A percentile compares a stretch with the other conserved stretches of the same genome.
Conservation (phyloP, 1,140 invertebrate species). For the Caligus rogercresseyi region DNA sequence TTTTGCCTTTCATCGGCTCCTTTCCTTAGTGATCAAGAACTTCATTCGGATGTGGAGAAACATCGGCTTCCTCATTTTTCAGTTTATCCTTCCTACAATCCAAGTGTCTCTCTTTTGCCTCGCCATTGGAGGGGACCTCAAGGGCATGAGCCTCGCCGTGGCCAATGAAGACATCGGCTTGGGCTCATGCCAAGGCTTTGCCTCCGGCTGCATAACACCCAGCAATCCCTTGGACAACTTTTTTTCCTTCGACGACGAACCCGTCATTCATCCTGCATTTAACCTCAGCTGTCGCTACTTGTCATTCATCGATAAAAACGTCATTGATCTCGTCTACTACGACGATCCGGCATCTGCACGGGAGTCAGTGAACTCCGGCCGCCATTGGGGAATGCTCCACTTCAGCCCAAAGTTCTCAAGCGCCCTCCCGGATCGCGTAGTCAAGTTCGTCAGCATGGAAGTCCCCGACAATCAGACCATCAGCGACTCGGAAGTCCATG, state of each 20-base stretch:
- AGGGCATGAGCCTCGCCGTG: conserved; percentile 58
- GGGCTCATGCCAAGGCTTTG: conserved; percentile 20
- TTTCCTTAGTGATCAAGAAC: conserved; percentile 32
- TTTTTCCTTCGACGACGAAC: neutral
- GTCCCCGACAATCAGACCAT: neutral
- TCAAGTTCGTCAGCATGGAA: neutral
- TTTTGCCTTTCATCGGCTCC: conserved; percentile 4
- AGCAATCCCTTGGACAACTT: neutral
- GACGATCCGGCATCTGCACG: conserved; percentile 29
- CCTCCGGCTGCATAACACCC: neutral
- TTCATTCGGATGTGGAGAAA: conserved; percentile 31
- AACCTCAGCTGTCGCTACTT: conserved; percentile 14
- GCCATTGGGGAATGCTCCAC: conserved; percentile 66
- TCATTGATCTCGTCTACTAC: neutral
- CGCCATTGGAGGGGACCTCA: conserved; percentile 76
- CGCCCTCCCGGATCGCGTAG: conserved; percentile 38
- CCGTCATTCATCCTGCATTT: neutral
- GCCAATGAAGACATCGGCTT: conserved; percentile 60
- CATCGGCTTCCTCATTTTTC: conserved; percentile 24
- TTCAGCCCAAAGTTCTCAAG: conserved; percentile 71
- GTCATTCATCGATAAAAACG: conserved; percentile 1
- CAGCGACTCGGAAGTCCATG: neutral
- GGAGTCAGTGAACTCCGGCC: conserved; percentile 47
- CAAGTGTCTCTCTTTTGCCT: conserved; percentile 77
- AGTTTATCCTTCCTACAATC: conserved; percentile 18